phyloP scores from a whole-genome alignment of 2,797 vertebrate species.

The Enteromius paludinosus region DNA sequence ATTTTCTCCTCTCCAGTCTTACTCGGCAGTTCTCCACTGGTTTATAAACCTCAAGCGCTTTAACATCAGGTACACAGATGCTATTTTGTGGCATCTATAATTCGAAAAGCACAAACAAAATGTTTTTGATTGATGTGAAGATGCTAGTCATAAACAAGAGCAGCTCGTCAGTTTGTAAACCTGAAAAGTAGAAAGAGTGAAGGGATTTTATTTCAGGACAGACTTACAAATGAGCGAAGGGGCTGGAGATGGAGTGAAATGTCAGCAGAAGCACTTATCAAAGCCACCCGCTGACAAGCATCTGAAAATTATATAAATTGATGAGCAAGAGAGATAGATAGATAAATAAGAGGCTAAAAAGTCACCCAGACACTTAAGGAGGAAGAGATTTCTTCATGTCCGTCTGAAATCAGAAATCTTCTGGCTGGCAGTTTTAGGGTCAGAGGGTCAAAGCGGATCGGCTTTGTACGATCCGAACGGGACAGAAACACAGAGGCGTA shows the following conservation, averaged over 20 bases:
- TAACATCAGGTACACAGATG: neutral
- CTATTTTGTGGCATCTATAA: neutral
- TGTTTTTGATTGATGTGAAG: neutral
- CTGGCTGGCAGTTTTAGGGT: slow-evolving; percentile 26
- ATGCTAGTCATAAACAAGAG: neutral
- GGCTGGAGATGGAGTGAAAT: neutral
- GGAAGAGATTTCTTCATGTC: neutral
- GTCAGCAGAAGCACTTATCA: slow-evolving; percentile 9
- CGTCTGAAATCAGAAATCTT: slow-evolving; percentile 22
- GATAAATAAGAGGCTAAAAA: neutral
- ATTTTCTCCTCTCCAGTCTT: neutral
- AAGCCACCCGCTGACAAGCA: neutral
- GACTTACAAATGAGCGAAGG: neutral
- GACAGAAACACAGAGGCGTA: slow-evolving; percentile 32
- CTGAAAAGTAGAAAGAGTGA: neutral
- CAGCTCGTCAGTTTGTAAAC: neutral
- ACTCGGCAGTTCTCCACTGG: neutral
- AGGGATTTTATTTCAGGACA: neutral
- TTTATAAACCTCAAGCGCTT: neutral
- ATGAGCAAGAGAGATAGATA: neutral
- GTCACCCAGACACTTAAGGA: neutral
- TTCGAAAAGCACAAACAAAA: neutral
- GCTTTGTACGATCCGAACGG: slow-evolving; percentile 1
- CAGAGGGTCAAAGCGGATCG: slow-evolving; percentile 34
- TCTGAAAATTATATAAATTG: neutral